phyloP scores from a whole-genome alignment of 2,888 invertebrate species.

The Oligia latruncula region DNA sequence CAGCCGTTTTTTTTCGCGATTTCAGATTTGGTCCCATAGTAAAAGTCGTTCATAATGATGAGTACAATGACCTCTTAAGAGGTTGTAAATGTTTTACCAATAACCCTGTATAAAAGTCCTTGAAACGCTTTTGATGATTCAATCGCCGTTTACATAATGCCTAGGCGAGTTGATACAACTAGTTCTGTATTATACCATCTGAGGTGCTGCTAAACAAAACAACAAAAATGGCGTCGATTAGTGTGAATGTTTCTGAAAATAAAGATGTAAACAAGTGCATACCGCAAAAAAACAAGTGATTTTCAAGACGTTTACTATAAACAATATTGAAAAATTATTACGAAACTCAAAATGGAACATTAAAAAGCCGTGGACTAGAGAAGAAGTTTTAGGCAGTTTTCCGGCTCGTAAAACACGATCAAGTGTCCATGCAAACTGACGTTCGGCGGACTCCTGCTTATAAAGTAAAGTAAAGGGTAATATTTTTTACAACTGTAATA shows the following conservation, averaged over 20 bases:
- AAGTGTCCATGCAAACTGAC: not conserved
- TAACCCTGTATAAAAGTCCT: too few species aligned
- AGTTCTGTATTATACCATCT: not conserved
- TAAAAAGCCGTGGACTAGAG: not conserved
- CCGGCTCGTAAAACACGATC: not conserved
- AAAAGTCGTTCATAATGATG: too few species aligned
- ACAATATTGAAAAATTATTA: not conserved
- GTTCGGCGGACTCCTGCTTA: not conserved
- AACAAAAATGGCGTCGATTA: not conserved
- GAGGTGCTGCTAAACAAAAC: not conserved
- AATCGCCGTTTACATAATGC: not conserved
- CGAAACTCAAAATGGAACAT: not conserved
- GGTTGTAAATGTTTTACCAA: too few species aligned
- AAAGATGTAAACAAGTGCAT: not conserved
- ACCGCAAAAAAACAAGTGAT: not conserved
- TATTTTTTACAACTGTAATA: not conserved
- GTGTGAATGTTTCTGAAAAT: not conserved
- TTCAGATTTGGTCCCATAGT: too few species aligned
- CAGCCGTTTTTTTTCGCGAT: too few species aligned
- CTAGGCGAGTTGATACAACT: not conserved
- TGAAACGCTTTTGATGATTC: not conserved
- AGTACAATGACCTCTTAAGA: too few species aligned
- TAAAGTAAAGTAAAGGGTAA: not conserved
- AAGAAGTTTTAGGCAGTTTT: not conserved
- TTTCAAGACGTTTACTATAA: not conserved